Evolutionary conservation across 2,888 invertebrate genomes (phyloP).

Genomic region (Xestia ashworthii): DNA sequence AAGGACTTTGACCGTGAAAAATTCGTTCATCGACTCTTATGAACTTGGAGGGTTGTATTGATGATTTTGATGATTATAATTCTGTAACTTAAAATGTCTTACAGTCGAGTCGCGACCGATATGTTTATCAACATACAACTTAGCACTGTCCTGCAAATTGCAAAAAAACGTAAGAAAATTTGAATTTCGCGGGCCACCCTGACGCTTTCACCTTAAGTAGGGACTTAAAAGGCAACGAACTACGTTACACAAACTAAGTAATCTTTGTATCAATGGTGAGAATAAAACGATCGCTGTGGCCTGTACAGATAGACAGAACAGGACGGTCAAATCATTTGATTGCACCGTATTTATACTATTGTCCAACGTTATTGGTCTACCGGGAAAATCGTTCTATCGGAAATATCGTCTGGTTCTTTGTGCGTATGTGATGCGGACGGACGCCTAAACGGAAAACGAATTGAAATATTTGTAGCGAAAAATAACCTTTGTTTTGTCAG

Average conservation of each 20-base stretch:
- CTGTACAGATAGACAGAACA: slow-evolving; percentile 9
- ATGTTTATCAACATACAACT: no score
- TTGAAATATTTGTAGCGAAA: slow-evolving; percentile 37
- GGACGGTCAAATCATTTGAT: slow-evolving; percentile 48
- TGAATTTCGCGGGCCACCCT: no score
- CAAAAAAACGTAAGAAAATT: no score
- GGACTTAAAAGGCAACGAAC: neutral
- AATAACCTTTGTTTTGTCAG: slow-evolving; percentile 28
- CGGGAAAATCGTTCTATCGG: slow-evolving; percentile 32
- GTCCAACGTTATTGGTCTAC: slow-evolving; percentile 38
- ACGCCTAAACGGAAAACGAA: slow-evolving; percentile 37
- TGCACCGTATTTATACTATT: slow-evolving; percentile 39
- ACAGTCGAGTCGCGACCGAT: no score
- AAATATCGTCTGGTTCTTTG: slow-evolving; percentile 32
- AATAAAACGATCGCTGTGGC: slow-evolving; percentile 9
- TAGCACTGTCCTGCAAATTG: no score
- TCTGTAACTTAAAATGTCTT: no score
- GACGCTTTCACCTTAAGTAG: no score
- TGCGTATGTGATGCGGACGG: slow-evolving; percentile 21
- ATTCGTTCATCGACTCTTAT: no score
- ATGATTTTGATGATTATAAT: no score
- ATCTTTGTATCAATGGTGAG: slow-evolving; percentile 10
- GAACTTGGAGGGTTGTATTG: no score
- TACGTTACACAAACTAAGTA: neutral
- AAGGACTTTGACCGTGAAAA: no score